Evolutionary conservation across 2,113 vertebrate species (phyloP), one percentile per base, ranked within the genome.

Genomic region (Ceyx melanurus): DNA sequence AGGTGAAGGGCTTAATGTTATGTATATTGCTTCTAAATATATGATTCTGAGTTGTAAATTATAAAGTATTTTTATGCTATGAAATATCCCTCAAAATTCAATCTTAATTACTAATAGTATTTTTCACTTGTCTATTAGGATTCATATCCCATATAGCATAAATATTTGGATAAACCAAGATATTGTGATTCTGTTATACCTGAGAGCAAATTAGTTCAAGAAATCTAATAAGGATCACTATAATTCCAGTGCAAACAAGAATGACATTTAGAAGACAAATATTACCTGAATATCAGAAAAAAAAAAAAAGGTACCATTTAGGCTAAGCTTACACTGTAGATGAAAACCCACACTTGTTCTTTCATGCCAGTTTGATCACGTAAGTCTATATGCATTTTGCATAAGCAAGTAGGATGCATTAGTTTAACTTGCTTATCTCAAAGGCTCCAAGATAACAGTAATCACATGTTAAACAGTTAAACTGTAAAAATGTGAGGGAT

Each of bases 191-290:
- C 37, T 37, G 37, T 37, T 37, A 11, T 11, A 37, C 37, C 11
- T 67, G 62, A 89, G 29, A 51, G 51, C 51, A 89, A 51, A 60
- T 89, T 71, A 89, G 56, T 50, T 56, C 37, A 80, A 84, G 56
- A 91, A 92, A 53, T 56, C 67, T 85, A 76, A 31, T 6, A 85
- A 35, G 72, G 82, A 82, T 71, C 78, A 67, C 46, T 40, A 1
- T 67, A 95, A 96, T 67, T 85, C 87, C 67, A 89, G n/a, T 57
- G 78, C 82, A 91, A 95, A 95, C 29, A 93, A 14, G 64, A 89
- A 85, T 45, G 26, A 74, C 29, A 48, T 91, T 73, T 92, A 86
- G n/a, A 89, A 85, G 51, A 79, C 35, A 94, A 89, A 82, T 92
- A 87, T 35, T 89, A 76, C 48, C 43, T 83, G 51, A 85, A 80